These are phyloP conservation scores for Miniopterus natalensis DNA, from an alignment of 2,113 vertebrate species.

Conservation along the genomic window DNA sequence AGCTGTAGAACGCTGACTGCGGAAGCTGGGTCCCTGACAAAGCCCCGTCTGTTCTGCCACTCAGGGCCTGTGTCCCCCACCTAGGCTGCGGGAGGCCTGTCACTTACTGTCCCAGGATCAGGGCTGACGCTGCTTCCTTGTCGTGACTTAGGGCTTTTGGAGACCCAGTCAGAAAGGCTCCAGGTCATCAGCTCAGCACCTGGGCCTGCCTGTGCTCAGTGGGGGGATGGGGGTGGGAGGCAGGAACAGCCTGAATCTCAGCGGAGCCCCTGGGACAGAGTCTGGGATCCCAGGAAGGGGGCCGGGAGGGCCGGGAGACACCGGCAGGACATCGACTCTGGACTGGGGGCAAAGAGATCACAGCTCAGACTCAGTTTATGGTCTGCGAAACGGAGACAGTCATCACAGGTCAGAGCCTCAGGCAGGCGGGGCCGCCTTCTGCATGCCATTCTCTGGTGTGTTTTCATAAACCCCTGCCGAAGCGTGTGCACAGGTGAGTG, in stretches of 20 bases:
- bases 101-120: neutral
- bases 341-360: neutral
- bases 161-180: too few relatives aligned
- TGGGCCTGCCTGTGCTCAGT: neutral
- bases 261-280: neutral
- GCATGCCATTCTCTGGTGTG: neutral
- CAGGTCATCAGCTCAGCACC: too few relatives aligned
- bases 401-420: neutral
- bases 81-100: accelerated
- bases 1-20: accelerated
- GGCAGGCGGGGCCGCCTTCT: too few relatives aligned
- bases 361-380: neutral
- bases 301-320: neutral
- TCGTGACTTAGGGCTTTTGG: accelerated
- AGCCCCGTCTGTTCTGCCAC: neutral
- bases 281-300: neutral
- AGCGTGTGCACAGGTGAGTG: too few relatives aligned
- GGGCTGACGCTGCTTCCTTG: accelerated
- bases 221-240: neutral
- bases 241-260: neutral
- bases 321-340: neutral
- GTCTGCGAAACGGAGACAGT: neutral
- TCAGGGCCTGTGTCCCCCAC: neutral
- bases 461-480: neutral
- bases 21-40: neutral